A percentile compares a stretch with the other conserved stretches of the same genome.
Conservation (phyloP, 2,113 vertebrate genomes). For the Esox niger region DNA sequence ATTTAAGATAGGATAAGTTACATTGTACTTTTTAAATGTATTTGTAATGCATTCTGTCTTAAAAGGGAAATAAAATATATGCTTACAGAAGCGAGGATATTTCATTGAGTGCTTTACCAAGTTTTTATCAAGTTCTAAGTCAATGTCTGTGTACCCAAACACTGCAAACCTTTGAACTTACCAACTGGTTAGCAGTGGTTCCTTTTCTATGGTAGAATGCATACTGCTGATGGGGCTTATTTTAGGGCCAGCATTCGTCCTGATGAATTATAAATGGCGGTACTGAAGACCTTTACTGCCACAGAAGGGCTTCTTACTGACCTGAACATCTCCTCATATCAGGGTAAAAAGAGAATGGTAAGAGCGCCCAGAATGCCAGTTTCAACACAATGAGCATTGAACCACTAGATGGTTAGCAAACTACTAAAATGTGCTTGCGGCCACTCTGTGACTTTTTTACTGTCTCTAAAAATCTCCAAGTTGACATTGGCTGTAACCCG, state of each 20-base stretch:
- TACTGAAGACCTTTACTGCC: conserved; percentile 2
- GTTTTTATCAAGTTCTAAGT: background rate
- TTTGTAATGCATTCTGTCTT: too few relatives aligned
- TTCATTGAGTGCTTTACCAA: background rate
- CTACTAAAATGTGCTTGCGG: conserved; percentile 2
- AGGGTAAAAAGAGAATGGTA: conserved; percentile 14
- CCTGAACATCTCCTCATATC: conserved; percentile 17
- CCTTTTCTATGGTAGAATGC: background rate
- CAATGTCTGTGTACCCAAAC: background rate
- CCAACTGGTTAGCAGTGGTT: background rate
- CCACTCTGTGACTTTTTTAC: background rate
- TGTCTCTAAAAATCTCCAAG: background rate
- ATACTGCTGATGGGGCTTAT: conserved; percentile 1
- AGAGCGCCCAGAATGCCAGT: conserved; percentile 13
- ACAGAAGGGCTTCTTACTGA: conserved; percentile 15
- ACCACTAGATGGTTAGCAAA: background rate
- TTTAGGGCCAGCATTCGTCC: conserved; percentile 3
- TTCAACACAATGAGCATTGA: conserved; percentile 13
- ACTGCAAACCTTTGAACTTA: background rate
- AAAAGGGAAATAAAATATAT: too few relatives aligned
- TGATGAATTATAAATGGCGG: conserved; percentile 24
- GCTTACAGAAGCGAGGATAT: background rate
- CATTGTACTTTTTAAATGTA: too few relatives aligned
- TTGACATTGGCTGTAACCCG: background rate
- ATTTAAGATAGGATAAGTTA: too few relatives aligned